A percentile compares a stretch with the other conserved stretches of the same genome.
phyloP scores from a whole-genome alignment of 2,797 vertebrate genomes.

The Phaenicophaeus curvirostris region DNA sequence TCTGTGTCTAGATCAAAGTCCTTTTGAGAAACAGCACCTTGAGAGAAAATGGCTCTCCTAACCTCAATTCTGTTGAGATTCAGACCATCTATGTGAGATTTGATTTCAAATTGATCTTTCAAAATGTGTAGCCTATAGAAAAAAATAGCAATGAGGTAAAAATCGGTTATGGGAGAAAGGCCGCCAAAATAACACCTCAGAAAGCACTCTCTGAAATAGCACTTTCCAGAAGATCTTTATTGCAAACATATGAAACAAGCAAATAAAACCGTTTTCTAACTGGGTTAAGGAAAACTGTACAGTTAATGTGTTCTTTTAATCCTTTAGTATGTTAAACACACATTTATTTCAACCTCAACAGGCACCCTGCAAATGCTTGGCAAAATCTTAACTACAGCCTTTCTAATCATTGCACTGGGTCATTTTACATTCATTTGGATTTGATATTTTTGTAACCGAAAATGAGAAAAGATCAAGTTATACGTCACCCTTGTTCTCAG shows the following conservation, averaged over 20 bases:
- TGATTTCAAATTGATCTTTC: slow-evolving; percentile 38
- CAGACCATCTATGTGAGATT: not conserved
- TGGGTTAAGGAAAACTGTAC: not conserved
- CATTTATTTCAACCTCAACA: not conserved
- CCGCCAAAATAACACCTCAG: not conserved
- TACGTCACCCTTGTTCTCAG: not conserved
- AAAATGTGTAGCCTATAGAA: not conserved
- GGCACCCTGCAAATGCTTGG: not conserved
- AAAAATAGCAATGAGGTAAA: not conserved
- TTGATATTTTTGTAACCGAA: not conserved
- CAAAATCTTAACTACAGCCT: not conserved
- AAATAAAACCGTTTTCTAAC: not conserved
- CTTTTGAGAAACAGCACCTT: not conserved
- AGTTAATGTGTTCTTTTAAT: not conserved
- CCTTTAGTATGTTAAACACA: not conserved
- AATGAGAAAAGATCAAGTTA: not conserved
- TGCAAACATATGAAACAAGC: not conserved
- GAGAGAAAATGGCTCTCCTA: slow-evolving; percentile 17
- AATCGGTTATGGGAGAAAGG: not conserved
- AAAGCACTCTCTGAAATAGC: not conserved
- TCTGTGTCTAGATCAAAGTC: not conserved
- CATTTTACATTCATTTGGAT: not conserved
- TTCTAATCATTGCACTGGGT: not conserved
- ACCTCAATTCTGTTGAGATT: not conserved
- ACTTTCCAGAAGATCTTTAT: not conserved